phyloP scores from a whole-genome alignment of 2,888 invertebrate genomes.

The Arctia plantaginis region DNA sequence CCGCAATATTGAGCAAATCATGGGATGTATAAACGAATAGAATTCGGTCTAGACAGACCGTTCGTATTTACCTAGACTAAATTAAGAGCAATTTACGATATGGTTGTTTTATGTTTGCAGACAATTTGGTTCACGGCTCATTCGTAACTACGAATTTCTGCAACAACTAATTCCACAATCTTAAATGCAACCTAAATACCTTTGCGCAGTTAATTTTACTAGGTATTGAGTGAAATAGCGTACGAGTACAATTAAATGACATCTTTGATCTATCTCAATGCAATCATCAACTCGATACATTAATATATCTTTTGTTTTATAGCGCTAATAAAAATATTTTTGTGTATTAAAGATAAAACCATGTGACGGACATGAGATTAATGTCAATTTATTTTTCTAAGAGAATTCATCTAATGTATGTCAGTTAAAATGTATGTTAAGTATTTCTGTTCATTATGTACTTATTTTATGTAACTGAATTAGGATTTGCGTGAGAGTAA shows the following conservation, averaged over 20 bases:
- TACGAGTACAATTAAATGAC: constrained; percentile 37
- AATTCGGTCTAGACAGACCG: constrained; percentile 59
- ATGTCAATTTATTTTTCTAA: constrained; percentile 19
- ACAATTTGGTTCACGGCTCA: constrained; percentile 78
- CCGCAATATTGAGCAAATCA: constrained; percentile 43
- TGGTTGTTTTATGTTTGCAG: constrained; percentile 77
- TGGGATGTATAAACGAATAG: constrained; percentile 59
- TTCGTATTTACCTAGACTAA: constrained; percentile 70
- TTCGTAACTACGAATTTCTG: constrained; percentile 66
- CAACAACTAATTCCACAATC: constrained; percentile 56
- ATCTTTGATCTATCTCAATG: constrained; percentile 30
- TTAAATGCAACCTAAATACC: constrained; percentile 62
- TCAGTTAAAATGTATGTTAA: not conserved
- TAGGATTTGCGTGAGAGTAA: not conserved
- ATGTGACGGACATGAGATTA: constrained; percentile 21
- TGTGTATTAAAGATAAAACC: constrained; percentile 33
- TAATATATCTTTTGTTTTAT: constrained; percentile 24
- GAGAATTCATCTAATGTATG: not conserved
- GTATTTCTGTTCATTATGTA: not conserved
- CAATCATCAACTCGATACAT: not conserved
- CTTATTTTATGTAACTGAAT: not conserved
- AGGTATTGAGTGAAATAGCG: constrained; percentile 33
- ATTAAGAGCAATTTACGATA: constrained; percentile 80
- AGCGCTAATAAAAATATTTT: constrained; percentile 13
- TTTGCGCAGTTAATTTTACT: constrained; percentile 34